phyloP scores from a whole-genome alignment of 2,797 vertebrate species.

The Gambelia wislizenii region DNA sequence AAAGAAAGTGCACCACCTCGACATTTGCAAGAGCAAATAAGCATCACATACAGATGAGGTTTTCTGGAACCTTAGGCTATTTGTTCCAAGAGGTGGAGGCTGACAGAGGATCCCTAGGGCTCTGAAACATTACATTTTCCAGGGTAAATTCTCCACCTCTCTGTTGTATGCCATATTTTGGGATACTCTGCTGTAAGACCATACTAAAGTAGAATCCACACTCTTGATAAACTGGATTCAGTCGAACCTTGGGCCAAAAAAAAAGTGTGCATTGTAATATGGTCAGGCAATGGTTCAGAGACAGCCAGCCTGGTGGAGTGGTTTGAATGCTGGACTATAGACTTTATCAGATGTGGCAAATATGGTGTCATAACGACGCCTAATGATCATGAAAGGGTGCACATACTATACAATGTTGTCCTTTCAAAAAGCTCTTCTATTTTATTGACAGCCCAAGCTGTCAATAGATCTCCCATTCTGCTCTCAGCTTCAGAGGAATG shows the following conservation, averaged over 20 bases:
- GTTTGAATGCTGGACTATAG: no score
- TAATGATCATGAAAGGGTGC: no score
- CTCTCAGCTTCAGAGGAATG: no score
- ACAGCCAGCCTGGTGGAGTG: no score
- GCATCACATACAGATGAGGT: neutral
- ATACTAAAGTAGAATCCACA: neutral
- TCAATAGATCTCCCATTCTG: no score
- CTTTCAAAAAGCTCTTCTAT: no score
- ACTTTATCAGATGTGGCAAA: no score
- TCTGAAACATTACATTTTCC: neutral
- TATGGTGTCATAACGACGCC: no score
- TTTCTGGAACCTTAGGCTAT: fast-evolving
- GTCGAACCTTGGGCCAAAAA: neutral
- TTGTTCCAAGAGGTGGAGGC: neutral
- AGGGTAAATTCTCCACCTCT: neutral
- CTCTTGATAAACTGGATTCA: neutral
- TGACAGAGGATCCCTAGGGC: fast-evolving
- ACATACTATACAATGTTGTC: no score
- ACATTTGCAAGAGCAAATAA: neutral
- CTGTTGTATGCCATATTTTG: neutral
- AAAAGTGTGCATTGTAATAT: neutral
- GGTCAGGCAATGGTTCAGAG: no score
- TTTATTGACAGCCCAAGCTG: no score
- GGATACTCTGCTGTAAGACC: neutral
- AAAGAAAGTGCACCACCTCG: constrained; percentile 17